Evolutionary conservation across 2,888 invertebrate species (phyloP).

Genomic region (Cheilosia variabilis): DNA sequence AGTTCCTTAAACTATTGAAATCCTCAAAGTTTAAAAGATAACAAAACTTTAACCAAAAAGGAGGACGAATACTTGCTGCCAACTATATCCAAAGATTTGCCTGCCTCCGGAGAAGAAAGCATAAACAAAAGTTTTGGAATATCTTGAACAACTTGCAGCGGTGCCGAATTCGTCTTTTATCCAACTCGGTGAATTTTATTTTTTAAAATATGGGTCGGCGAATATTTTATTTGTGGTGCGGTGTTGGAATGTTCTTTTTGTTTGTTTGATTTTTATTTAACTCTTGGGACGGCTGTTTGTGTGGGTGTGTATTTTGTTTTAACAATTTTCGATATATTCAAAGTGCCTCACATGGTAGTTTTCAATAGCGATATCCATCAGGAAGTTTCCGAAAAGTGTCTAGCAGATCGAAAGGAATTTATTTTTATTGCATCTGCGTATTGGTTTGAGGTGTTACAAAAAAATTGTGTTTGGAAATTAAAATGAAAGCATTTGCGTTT

Average conservation of each 20-base stretch:
- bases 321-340: too few species aligned
- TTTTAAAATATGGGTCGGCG: background rate
- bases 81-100: slow-evolving; percentile 27
- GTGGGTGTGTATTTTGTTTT: background rate
- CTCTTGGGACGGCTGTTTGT: background rate
- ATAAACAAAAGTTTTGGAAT: slow-evolving; percentile 53
- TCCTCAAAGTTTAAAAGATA: slow-evolving; percentile 29
- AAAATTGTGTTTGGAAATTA: too few species aligned
- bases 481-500: too few species aligned
- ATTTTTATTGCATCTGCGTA: too few species aligned
- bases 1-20: slow-evolving; percentile 34
- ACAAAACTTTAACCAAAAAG: slow-evolving; percentile 13
- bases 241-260: background rate
- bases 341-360: too few species aligned
- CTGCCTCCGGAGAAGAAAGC: background rate
- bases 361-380: too few species aligned
- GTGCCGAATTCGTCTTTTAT: slow-evolving; percentile 19
- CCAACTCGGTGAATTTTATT: background rate
- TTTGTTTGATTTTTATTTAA: background rate
- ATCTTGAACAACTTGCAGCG: slow-evolving; percentile 54
- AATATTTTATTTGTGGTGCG: background rate
- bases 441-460: too few species aligned
- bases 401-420: too few species aligned
- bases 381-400: too few species aligned
- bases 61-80: background rate